phyloP scores from a whole-genome alignment of 2,888 invertebrate genomes.

The Thysanoteuthis rhombus region DNA sequence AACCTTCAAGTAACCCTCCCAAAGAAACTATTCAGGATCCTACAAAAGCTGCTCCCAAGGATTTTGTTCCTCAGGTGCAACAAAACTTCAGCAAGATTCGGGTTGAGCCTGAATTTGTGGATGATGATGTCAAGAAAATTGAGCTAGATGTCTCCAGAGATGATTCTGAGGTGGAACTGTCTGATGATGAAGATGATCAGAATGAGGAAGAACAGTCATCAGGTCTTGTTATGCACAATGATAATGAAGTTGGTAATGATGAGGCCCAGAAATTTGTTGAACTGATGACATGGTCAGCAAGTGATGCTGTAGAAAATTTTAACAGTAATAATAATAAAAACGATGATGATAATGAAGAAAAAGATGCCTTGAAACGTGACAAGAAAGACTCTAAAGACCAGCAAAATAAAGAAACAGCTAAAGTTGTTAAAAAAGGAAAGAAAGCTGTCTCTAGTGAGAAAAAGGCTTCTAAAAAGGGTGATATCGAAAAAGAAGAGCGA shows the following conservation, averaged over 20 bases:
- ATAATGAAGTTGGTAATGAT: constrained; percentile 16
- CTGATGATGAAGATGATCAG: constrained; percentile 37
- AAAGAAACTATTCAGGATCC: constrained; percentile 20
- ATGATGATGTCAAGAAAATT: constrained; percentile 64
- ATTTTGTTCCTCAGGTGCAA: constrained; percentile 50
- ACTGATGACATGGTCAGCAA: neutral
- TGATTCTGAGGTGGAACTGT: constrained; percentile 39
- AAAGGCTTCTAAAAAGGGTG: neutral
- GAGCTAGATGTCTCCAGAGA: constrained; percentile 41
- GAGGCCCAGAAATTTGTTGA: constrained; percentile 19
- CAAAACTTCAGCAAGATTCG: constrained; percentile 67
- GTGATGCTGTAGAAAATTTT: constrained; percentile 31
- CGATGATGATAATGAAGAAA: constrained; percentile 18
- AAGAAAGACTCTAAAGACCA: neutral
- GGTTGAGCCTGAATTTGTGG: constrained; percentile 64
- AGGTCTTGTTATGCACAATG: neutral
- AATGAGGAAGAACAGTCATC: constrained; percentile 31
- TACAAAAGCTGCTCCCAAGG: neutral
- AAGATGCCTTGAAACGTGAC: neutral
- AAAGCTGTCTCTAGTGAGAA: neutral
- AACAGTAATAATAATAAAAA: neutral
- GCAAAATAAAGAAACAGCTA: neutral
- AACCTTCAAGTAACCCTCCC: neutral
- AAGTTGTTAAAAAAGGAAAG: neutral
- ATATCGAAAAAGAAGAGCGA: neutral